Conservation (phyloP, 2,113 vertebrate species). For the Takifugu bimaculatus region DNA sequence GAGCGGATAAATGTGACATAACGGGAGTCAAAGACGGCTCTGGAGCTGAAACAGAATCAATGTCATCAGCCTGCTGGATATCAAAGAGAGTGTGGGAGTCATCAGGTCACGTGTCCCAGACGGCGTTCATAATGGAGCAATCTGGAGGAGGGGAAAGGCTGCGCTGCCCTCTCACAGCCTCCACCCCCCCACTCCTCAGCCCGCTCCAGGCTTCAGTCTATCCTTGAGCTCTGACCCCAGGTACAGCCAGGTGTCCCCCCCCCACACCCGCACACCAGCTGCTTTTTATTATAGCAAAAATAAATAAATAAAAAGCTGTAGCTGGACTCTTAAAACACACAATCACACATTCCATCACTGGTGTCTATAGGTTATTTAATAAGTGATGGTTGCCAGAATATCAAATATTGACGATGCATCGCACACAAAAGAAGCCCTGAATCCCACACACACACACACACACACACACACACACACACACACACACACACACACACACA, state of each 20-base stretch:
- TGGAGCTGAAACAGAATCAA: too few relatives aligned
- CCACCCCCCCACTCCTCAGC: slow-evolving; percentile 33
- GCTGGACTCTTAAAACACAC: not conserved
- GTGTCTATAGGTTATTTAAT: not conserved
- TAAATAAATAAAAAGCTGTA: not conserved
- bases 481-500: slow-evolving; percentile 31
- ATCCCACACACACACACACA: not conserved
- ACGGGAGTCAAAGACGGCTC: too few relatives aligned
- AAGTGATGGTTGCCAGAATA: not conserved
- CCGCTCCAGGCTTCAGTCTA: slow-evolving; percentile 46
- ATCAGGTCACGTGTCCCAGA: slow-evolving; percentile 53
- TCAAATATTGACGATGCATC: not conserved
- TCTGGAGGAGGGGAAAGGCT: slow-evolving; percentile 46
- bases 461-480: slow-evolving; percentile 10
- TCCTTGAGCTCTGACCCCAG: slow-evolving; percentile 67
- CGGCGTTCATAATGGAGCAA: slow-evolving; percentile 65
- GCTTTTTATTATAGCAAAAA: not conserved
- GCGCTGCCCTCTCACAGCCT: not conserved
- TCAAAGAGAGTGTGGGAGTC: slow-evolving; percentile 16
- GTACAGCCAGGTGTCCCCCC: slow-evolving; percentile 55
- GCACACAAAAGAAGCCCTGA: not conserved
- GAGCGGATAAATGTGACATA: too few relatives aligned
- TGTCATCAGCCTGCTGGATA: not conserved
- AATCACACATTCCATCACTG: slow-evolving; percentile 15
- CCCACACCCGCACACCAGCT: not conserved